Base-by-base conservation (phyloP, 1,140 invertebrate species). In the Sarcophaga bullata region DNA sequence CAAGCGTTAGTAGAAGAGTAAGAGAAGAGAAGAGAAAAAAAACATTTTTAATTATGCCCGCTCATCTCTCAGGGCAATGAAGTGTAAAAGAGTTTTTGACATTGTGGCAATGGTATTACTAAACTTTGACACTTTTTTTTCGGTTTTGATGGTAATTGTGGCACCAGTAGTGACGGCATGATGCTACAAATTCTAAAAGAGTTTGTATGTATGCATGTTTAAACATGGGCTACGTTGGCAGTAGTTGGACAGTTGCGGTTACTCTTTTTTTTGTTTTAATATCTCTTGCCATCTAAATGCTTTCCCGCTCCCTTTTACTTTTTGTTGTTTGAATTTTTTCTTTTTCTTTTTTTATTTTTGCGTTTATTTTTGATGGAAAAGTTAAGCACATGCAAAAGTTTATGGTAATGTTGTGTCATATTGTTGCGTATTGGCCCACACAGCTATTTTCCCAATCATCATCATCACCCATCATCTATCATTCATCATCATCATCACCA, bases 1-100 rank as follows among this genome's bases (percentile, higher is more conserved):
- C 62, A 68, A 19, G 6, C 9, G 62, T 37, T 37, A 37, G n/a
- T 19, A 25, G 25, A 37, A 37, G n/a, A n/a, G n/a, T n/a, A 37
- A 37, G 25, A 37, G 4, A 37, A 37, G 4, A 37, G 4, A 37
- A 2, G 4, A 37, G 25, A 4, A 4, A 37, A 37, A 37, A 9
- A 9, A 9, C 9, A 17, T 7, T 17, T 68, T 68, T 68, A 9
- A 8, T 25, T 68, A 25, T 68, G 62, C 62, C 19, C 19, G 62
- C 17, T 68, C 62, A 68, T 68, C 62, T 68, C 62, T 68, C 62
- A 68, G 62, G 62, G 62, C 62, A 68, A 68, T 68, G 62, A 68
- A 68, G 62, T 68, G 62, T 68, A 68, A 68, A 68, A 68, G 62
- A 68, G 62, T 68, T 68, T 68, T 25, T 68, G 62, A 68, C 62